These are phyloP conservation scores for Cosmorhoe ocellata DNA, from an alignment of 2,888 invertebrate species.

Conservation along the genomic window DNA sequence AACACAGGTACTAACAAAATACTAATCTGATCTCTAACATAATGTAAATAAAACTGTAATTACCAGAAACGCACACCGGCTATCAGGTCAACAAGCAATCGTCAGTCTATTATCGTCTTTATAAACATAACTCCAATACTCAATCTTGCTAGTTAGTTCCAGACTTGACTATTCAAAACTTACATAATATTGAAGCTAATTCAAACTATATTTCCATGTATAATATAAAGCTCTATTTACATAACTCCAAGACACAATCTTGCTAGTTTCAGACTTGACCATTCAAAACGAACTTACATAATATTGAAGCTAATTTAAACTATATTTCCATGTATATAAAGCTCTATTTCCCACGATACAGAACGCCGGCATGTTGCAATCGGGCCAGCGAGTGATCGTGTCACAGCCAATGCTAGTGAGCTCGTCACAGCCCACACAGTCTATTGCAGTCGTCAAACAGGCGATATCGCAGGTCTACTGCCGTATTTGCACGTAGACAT, in stretches of 20 bases:
- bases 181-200: not conserved
- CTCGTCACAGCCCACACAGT: slow-evolving; percentile 59
- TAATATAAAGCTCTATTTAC: slow-evolving; percentile 26
- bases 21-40: not conserved
- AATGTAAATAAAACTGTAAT: not conserved
- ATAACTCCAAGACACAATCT: no score
- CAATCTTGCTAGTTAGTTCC: not conserved
- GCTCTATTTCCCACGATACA: slow-evolving; percentile 38
- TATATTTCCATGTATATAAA: slow-evolving; percentile 21
- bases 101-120: no score
- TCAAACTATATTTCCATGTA: slow-evolving; percentile 8
- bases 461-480: slow-evolving; percentile 46
- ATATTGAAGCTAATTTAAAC: not conserved
- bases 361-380: slow-evolving; percentile 77
- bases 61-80: not conserved
- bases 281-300: no score
- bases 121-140: not conserved
- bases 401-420: slow-evolving; percentile 71
- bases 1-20: no score
- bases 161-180: no score
- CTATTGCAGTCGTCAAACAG: slow-evolving; percentile 21
- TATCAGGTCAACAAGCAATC: no score
- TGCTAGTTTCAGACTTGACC: no score
- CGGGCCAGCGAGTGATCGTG: slow-evolving; percentile 73
- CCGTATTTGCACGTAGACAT: slow-evolving; percentile 24